A percentile compares a stretch with the other conserved stretches of the same genome.
These are phyloP conservation scores for Luffia ferchaultella DNA, from an alignment of 2,888 invertebrate genomes.

Conservation along the genomic window DNA sequence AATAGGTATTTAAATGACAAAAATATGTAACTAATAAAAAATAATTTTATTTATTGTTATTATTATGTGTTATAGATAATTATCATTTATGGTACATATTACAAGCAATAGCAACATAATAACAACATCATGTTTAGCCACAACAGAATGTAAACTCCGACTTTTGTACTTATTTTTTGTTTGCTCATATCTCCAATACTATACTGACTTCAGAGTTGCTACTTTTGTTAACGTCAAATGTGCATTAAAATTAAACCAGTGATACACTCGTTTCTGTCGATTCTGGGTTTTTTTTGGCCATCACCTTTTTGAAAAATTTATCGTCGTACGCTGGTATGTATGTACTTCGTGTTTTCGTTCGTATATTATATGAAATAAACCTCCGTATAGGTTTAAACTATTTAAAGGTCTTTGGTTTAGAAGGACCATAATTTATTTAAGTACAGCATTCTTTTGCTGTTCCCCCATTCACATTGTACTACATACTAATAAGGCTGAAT, in stretches of 20 bases:
- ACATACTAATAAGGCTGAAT: too few species aligned
- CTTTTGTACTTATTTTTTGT: background rate
- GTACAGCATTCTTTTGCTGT: too few species aligned
- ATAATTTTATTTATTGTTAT: background rate
- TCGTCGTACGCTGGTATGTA: too few species aligned
- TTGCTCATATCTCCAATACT: background rate
- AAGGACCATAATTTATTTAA: too few species aligned
- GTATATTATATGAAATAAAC: too few species aligned
- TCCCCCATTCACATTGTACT: too few species aligned
- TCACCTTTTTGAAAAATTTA: too few species aligned
- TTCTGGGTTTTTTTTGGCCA: background rate
- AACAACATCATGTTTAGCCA: background rate
- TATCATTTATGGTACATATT: background rate
- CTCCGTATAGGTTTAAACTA: too few species aligned
- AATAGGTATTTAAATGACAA: too few species aligned
- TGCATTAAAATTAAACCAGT: background rate
- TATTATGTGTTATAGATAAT: background rate
- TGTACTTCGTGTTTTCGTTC: too few species aligned
- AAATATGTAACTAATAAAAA: background rate
- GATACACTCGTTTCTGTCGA: background rate
- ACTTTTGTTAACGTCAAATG: background rate
- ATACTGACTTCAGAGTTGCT: background rate
- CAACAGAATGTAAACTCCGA: background rate
- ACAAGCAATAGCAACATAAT: background rate
- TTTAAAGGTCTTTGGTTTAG: too few species aligned